Conservation (phyloP, 2,113 vertebrate genomes). For the Perca schrenkii region DNA sequence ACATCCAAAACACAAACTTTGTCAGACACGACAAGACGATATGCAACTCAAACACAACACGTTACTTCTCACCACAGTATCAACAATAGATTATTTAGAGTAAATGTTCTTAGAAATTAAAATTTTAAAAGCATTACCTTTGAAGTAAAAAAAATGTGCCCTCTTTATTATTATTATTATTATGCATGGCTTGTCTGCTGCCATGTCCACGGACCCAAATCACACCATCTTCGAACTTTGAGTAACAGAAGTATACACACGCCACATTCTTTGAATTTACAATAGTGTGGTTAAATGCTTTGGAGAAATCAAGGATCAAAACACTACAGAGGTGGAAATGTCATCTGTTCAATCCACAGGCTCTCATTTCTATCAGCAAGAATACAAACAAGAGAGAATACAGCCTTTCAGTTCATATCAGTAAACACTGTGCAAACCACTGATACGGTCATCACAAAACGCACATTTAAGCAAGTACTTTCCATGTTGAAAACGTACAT, state of each 20-base stretch:
- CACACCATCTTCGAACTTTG: constrained; percentile 10
- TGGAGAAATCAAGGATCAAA: constrained; percentile 65
- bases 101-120: constrained; percentile 50
- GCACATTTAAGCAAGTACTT: constrained; percentile 51
- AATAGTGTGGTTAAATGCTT: constrained; percentile 58
- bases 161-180: constrained; percentile 24
- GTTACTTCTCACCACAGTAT: constrained; percentile 72
- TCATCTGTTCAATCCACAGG: constrained; percentile 19
- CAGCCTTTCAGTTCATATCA: constrained; percentile 75
- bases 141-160: constrained; percentile 41
- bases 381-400: constrained; percentile 32
- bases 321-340: constrained; percentile 20
- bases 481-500: constrained; percentile 51
- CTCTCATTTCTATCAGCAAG: constrained; percentile 26
- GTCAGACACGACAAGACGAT: constrained; percentile 36
- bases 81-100: constrained; percentile 66
- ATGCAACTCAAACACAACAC: constrained; percentile 76
- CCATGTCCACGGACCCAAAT: constrained; percentile 27
- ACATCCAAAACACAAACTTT: constrained; percentile 60
- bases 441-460: constrained; percentile 38
- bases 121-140: constrained; percentile 29
- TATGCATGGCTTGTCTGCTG: background rate
- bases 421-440: constrained; percentile 57
- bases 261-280: constrained; percentile 60
- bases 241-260: constrained; percentile 2